Conservation (phyloP, 2,888 invertebrate species). For the Diplolepis rosae region DNA sequence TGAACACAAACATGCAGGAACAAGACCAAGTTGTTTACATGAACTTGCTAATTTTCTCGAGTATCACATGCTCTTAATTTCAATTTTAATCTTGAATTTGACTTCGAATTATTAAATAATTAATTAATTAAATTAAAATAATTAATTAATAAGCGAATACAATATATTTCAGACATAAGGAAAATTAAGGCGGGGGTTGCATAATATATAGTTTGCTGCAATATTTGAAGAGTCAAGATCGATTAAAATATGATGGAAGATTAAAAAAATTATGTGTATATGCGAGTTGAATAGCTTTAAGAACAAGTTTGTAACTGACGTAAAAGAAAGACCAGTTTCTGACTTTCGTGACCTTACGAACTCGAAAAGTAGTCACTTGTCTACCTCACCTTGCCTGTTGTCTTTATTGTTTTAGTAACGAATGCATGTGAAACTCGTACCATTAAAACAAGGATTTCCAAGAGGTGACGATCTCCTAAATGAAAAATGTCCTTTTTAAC, state of each 20-base stretch:
- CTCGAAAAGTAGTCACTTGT: constrained; percentile 50
- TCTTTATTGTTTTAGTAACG: constrained; percentile 60
- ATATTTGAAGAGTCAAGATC: background rate
- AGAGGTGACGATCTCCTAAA: constrained; percentile 37
- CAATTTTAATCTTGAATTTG: background rate
- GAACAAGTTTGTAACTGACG: constrained; percentile 53
- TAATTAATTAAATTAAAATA: too few relatives aligned
- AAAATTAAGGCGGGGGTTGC: background rate
- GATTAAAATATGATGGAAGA: background rate
- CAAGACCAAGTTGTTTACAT: too few relatives aligned
- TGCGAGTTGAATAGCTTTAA: constrained; percentile 27
- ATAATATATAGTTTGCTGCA: background rate
- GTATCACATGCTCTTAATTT: background rate
- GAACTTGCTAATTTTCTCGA: too few relatives aligned
- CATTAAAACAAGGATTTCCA: constrained; percentile 57
- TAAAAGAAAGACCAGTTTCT: constrained; percentile 55
- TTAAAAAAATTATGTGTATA: background rate
- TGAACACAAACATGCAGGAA: too few relatives aligned
- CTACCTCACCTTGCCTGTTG: constrained; percentile 57
- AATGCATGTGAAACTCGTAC: constrained; percentile 62
- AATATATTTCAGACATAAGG: background rate
- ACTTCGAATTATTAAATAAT: too few relatives aligned
- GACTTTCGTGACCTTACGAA: constrained; percentile 59
- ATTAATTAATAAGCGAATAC: background rate
- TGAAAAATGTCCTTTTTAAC: constrained; percentile 23